Conservation (phyloP, 1,140 invertebrate genomes). For the Ceratoteleas bidentatus region DNA sequence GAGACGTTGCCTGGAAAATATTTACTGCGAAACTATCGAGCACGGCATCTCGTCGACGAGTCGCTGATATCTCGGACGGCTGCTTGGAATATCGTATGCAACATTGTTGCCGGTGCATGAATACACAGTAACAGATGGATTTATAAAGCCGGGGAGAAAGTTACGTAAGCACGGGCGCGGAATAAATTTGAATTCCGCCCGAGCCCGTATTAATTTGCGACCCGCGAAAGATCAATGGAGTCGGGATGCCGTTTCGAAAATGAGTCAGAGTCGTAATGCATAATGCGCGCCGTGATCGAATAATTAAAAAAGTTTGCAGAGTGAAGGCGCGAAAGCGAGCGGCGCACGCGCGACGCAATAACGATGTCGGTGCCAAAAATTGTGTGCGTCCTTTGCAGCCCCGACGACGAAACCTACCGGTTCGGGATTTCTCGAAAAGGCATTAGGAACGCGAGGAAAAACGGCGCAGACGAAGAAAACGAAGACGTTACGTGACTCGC, state of each 20-base stretch:
- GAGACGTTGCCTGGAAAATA: neutral
- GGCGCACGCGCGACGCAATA: neutral
- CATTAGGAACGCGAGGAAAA: constrained; percentile 55
- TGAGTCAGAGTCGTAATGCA: constrained; percentile 14
- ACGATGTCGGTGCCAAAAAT: constrained; percentile 41
- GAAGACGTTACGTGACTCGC: constrained; percentile 67
- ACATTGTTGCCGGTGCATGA: constrained; percentile 48
- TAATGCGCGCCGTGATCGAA: constrained; percentile 1
- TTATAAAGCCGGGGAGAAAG: constrained; percentile 53
- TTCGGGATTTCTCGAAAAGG: constrained; percentile 62
- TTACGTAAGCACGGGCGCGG: constrained; percentile 41
- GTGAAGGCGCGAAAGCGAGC: constrained; percentile 19
- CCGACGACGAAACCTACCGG: constrained; percentile 33
- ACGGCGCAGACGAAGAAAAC: constrained; percentile 57
- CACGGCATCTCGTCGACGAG: constrained; percentile 32
- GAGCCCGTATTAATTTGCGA: constrained; percentile 28
- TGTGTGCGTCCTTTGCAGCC: constrained; percentile 26
- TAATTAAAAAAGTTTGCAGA: constrained; percentile 36
- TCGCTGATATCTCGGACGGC: constrained; percentile 18
- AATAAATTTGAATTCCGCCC: constrained; percentile 47
- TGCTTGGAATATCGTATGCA: constrained; percentile 46
- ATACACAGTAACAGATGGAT: constrained; percentile 54
- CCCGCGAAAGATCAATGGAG: constrained; percentile 23
- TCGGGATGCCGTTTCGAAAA: constrained; percentile 22
- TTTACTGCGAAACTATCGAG: constrained; percentile 24